Evolutionary conservation across 2,797 vertebrate genomes (phyloP).

Genomic region (Darevskia nairensis): DNA sequence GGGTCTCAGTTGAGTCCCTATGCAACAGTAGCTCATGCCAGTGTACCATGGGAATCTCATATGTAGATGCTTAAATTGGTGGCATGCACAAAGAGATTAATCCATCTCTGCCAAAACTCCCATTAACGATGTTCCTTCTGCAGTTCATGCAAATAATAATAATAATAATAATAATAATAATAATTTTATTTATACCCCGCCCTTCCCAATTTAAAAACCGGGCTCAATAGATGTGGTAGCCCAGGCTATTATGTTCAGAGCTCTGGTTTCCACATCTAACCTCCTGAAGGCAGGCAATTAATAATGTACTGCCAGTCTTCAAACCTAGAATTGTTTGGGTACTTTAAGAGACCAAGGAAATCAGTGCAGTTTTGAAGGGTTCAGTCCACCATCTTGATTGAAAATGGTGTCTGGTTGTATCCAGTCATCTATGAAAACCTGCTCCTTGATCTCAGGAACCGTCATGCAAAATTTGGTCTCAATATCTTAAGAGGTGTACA

Average conservation of each 20-base stretch:
- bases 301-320: neutral
- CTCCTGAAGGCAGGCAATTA: neutral
- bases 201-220: too few relatives aligned
- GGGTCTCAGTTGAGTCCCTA: neutral
- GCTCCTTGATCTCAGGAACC: too few relatives aligned
- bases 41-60: neutral
- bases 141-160: neutral
- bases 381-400: too few relatives aligned
- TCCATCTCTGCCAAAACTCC: neutral
- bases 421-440: too few relatives aligned
- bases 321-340: too few relatives aligned
- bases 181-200: too few relatives aligned
- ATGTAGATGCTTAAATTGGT: neutral
- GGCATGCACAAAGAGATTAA: neutral
- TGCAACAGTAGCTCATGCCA: neutral
- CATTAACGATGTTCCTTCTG: neutral
- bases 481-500: neutral
- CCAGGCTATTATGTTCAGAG: neutral
- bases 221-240: too few relatives aligned
- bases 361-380: neutral
- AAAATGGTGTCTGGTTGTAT: too few relatives aligned
- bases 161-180: too few relatives aligned
- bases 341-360: neutral
- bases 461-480: too few relatives aligned
- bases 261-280: neutral